phyloP scores from a whole-genome alignment of 2,113 vertebrate genomes.

The Saguinus midas region DNA sequence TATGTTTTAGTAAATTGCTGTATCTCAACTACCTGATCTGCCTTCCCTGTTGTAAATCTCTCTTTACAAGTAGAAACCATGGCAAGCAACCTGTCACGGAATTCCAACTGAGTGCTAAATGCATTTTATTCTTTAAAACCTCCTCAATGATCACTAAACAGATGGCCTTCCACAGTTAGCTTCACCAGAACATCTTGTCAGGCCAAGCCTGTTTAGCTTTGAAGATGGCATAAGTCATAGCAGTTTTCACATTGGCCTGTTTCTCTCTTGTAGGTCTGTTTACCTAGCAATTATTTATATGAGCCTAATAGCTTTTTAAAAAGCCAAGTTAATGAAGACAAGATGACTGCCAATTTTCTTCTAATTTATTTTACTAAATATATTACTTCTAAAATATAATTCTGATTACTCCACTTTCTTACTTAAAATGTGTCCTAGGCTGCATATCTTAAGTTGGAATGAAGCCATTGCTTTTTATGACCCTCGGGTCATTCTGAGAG shows the following conservation, averaged over 20 bases:
- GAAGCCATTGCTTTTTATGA: neutral
- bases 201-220: slow-evolving; percentile 7
- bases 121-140: slow-evolving; percentile 25
- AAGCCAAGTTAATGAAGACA: neutral
- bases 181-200: slow-evolving; percentile 11
- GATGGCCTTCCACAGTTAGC: slow-evolving; percentile 36
- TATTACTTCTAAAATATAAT: neutral
- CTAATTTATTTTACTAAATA: neutral
- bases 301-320: neutral
- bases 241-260: neutral
- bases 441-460: neutral
- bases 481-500: neutral
- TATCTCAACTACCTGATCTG: neutral
- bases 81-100: slow-evolving; percentile 6
- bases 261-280: neutral
- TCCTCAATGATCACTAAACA: neutral
- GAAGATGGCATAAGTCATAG: neutral
- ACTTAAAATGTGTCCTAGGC: neutral
- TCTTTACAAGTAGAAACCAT: neutral
- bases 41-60: neutral
- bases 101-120: slow-evolving; percentile 46
- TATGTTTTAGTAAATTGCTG: neutral
- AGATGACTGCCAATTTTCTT: neutral
- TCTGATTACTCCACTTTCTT: neutral
- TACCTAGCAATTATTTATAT: neutral